Evolutionary conservation across 2,888 invertebrate genomes (phyloP), one percentile per base, ranked within the genome.

Genomic region (Habrosyne pyritoides): DNA sequence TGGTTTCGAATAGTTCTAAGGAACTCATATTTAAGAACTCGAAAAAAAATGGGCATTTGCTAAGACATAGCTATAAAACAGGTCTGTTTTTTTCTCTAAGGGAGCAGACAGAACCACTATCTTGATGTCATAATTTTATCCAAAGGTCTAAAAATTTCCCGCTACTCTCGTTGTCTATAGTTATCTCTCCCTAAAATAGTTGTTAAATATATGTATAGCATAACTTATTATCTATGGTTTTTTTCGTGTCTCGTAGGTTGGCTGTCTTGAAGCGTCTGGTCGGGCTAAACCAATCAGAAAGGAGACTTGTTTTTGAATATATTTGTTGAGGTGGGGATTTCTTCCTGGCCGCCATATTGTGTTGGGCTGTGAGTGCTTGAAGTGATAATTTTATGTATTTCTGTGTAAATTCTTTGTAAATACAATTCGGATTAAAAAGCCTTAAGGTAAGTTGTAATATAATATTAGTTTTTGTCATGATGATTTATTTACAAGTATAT

Each of bases 261-360:
- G 83, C 74, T 68, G 54, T 58, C 73, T 65, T 84, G 89, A 86
- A 87, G 91, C 91, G 91, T 92, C 91, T 71, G 57, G 79, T 75
- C 66, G 60, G 53, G 63, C 65, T 54, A 55, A 66, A 81, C 91
- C 91, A 92, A 92, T 91, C 82, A 81, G 67, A 69, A 62, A 61
- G 33, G 52, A 46, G 22, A 52, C 49, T 79, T 80, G 78, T 87
- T 82, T 88, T 91, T 92, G 88, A 80, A 91, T 89, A 87, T 84
- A 81, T 79, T 85, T n/a, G n/a, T 87, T 77, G 79, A 86, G 88
- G 91, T 86, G 91, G 91, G 89, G 91, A 89, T 87, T 84, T 84
- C 71, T 75, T 83, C 81, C 85, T 83, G 4, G 88, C 89, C 91
- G 91, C 91, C 91, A 91, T 92, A 92, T 91, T 92, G 91, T 91